phyloP scores from a whole-genome alignment of 2,888 invertebrate genomes.

The Cosmia trapezina region DNA sequence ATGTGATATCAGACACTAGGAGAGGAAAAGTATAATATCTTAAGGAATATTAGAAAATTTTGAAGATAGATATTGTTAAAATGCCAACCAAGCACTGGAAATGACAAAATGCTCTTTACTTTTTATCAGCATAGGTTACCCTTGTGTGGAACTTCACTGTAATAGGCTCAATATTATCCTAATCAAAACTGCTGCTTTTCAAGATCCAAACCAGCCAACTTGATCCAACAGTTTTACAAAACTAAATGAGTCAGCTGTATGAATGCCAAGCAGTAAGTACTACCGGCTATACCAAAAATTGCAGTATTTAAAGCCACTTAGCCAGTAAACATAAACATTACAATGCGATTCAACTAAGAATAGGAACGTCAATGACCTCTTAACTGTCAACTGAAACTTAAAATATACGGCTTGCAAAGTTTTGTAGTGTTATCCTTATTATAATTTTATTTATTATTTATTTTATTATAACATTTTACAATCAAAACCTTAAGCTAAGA shows the following conservation, averaged over 20 bases:
- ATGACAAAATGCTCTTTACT: neutral
- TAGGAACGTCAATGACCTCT: no score
- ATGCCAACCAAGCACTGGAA: neutral
- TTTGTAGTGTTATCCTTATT: no score
- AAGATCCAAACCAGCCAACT: neutral
- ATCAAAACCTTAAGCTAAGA: no score
- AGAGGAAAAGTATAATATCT: neutral
- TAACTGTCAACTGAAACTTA: no score
- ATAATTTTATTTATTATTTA: no score
- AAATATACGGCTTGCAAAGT: no score
- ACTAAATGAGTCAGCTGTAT: neutral
- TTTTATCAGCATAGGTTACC: neutral
- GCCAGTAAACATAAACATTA: conserved; percentile 15
- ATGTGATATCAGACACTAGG: neutral
- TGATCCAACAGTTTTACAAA: neutral
- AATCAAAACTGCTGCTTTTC: neutral
- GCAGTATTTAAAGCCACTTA: neutral
- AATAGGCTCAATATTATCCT: neutral
- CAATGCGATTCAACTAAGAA: no score
- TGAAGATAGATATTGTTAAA: neutral
- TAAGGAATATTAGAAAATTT: neutral
- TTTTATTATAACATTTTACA: no score
- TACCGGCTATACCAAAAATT: neutral
- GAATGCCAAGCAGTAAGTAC: neutral
- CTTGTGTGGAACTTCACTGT: neutral